Conservation (phyloP, 2,113 vertebrate species). For the Lynx canadensis region DNA sequence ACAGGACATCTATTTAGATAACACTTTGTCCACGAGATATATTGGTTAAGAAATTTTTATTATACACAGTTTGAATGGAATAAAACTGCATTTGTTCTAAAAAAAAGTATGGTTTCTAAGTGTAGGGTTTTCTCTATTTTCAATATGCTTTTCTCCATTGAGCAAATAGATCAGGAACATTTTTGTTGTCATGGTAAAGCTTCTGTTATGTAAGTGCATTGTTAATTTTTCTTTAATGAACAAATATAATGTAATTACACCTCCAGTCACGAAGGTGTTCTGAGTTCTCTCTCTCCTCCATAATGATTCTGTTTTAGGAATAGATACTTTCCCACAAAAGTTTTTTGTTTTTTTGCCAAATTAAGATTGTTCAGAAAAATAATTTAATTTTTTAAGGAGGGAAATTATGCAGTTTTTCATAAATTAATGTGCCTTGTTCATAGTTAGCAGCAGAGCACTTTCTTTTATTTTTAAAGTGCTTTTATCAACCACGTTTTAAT, state of each 20-base stretch:
- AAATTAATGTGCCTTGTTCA: neutral
- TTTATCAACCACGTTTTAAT: neutral
- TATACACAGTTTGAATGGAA: neutral
- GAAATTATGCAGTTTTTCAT: neutral
- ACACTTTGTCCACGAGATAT: neutral
- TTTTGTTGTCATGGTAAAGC: neutral
- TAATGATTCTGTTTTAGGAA: neutral
- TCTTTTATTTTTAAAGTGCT: neutral
- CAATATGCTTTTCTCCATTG: too few species aligned
- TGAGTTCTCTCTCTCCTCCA: neutral
- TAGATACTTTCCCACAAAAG: neutral
- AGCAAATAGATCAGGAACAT: too few species aligned
- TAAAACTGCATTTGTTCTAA: neutral
- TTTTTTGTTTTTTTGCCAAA: neutral
- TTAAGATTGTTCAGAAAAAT: neutral
- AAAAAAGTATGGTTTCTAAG: neutral
- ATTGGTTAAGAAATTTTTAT: neutral
- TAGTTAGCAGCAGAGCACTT: neutral
- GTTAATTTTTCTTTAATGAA: conserved; percentile 30
- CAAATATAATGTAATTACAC: neutral
- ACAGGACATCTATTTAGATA: neutral
- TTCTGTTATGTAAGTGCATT: neutral
- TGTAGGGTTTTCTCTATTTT: neutral
- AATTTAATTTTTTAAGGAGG: neutral
- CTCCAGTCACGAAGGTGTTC: neutral